Conservation (phyloP, 2,888 invertebrate genomes). For the Anoplius nigerrimus region DNA sequence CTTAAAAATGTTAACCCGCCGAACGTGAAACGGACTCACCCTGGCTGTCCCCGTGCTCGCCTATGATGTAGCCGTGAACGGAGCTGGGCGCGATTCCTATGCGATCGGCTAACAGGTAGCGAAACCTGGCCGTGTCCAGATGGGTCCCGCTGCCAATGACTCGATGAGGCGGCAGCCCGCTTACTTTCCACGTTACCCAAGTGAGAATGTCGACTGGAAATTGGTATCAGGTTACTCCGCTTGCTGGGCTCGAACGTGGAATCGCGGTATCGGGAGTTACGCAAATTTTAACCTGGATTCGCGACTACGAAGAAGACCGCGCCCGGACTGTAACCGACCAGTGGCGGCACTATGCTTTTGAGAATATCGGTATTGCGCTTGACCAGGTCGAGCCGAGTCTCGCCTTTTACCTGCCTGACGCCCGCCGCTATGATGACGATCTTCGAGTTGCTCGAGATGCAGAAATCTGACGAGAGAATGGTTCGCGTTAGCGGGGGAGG, state of each 20-base stretch:
- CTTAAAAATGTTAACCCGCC: too few species aligned
- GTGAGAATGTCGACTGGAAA: constrained; percentile 79
- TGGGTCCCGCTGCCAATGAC: constrained; percentile 82
- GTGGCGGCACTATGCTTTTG: constrained; percentile 76
- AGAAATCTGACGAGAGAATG: constrained; percentile 72
- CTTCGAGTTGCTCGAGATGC: constrained; percentile 75
- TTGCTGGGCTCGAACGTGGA: neutral
- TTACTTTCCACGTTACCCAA: constrained; percentile 82
- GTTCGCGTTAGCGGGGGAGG: neutral
- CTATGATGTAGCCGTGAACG: constrained; percentile 80
- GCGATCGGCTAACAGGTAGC: constrained; percentile 78
- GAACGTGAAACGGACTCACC: constrained; percentile 70
- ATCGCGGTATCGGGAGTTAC: neutral
- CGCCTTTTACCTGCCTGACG: constrained; percentile 77
- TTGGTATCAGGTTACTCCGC: constrained; percentile 68
- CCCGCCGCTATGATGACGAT: constrained; percentile 79
- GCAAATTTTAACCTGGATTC: constrained; percentile 75
- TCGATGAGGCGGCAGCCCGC: constrained; percentile 78
- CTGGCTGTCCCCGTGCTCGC: constrained; percentile 82
- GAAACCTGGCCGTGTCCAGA: constrained; percentile 80
- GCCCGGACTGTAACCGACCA: constrained; percentile 77
- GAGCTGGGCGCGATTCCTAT: constrained; percentile 78
- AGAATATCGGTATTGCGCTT: constrained; percentile 78
- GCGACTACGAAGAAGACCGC: constrained; percentile 77
- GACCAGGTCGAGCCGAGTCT: constrained; percentile 76